Base-by-base conservation (phyloP, 2,797 vertebrate species). In the Paramormyrops hopkinsi region DNA sequence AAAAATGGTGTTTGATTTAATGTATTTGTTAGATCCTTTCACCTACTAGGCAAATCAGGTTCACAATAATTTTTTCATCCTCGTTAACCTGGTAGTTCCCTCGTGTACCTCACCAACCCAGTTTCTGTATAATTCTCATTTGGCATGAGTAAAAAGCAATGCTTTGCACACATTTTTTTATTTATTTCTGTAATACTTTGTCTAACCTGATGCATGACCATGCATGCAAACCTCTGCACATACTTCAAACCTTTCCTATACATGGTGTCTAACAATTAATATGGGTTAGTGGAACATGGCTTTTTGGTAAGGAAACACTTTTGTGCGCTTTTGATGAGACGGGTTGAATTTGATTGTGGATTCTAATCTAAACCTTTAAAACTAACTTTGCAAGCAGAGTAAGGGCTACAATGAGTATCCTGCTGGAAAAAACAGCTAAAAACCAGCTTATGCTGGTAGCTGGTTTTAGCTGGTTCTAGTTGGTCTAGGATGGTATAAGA, bases 51-150 rank as follows among this genome's bases (percentile, higher is more conserved):
- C 41, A 79, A 79, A 69, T 69, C 25, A 59, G 25, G 88, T 73
- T 93, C 90, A 91, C 88, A 87, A 3, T 37, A 82, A 86, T 56
- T 73, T 87, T 62, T 88, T 92, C 92, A 91, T 93, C 91, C 62
- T 90, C 95, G 93, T 95, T 95, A 96, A 96, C 97, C 97, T 96
- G 95, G 93, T 95, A 95, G 93, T 93, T 54, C 92, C 59, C 91
- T 92, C 89, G 88, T 86, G n/a, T 19, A 41, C 88, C 79, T 85
- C 89, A 91, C 92, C 89, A 87, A 91, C 91, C 93, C 88, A 84
- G 48, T 86, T 37, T 11, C 90, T 90, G 88, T 82, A 73, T 89
- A 89, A 22, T 91, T 86, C 90, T 90, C 87, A 89, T 89, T 89
- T 92, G 95, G 96, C 95, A 96, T 96, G 95, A 92, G 56, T 53